Evolutionary conservation across 1,140 invertebrate species (phyloP).

Genomic region (Aphelenchoides fujianensis): DNA sequence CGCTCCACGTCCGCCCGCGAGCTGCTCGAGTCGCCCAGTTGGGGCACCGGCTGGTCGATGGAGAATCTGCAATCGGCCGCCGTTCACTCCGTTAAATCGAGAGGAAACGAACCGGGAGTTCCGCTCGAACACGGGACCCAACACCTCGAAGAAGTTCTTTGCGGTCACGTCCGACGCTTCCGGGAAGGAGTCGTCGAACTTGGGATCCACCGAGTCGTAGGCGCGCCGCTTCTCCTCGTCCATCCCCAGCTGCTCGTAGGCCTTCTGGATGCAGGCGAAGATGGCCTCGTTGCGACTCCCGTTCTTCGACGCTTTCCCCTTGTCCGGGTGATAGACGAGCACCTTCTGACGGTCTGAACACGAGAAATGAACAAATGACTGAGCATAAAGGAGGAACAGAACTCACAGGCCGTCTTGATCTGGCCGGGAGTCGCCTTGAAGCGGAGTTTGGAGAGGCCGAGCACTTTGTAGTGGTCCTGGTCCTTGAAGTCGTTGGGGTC

Average conservation of each 20-base stretch:
- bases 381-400: neutral
- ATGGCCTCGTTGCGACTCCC: constrained; percentile 73
- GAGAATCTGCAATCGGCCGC: constrained; percentile 76
- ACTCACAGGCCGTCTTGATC: constrained; percentile 48
- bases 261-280: constrained; percentile 96
- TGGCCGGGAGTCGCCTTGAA: constrained; percentile 43
- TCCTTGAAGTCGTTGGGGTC: constrained; percentile 52
- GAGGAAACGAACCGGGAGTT: constrained; percentile 68
- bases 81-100: neutral
- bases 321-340: constrained; percentile 93
- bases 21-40: constrained; percentile 74
- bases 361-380: no score
- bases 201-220: constrained; percentile 91
- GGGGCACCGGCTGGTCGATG: constrained; percentile 78
- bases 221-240: constrained; percentile 77
- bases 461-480: constrained; percentile 52
- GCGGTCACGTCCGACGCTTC: constrained; percentile 66
- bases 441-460: constrained; percentile 46
- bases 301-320: constrained; percentile 69
- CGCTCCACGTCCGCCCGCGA: constrained; percentile 65
- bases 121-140: constrained; percentile 76
- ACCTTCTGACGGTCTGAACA: constrained; percentile 76
- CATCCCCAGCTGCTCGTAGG: constrained; percentile 81
- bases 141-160: constrained; percentile 75
- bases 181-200: constrained; percentile 83